Percentiles rank a stretch among this genome's conserved stretches.
phyloP scores from a whole-genome alignment of 2,797 vertebrate genomes.

The Sebastes trivittatus region DNA sequence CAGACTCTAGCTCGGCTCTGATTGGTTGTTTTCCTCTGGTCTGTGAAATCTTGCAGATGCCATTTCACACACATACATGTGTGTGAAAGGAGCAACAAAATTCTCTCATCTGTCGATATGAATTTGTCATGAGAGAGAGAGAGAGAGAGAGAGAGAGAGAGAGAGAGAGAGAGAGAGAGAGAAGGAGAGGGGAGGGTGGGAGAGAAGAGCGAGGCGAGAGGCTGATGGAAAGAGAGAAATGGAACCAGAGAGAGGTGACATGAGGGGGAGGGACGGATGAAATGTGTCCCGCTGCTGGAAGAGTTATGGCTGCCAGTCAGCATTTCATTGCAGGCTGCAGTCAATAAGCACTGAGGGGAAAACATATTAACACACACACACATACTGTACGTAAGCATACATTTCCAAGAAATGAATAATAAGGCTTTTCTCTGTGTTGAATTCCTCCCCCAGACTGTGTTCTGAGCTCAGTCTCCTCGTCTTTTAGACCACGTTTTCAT shows the following conservation, averaged over 20 bases:
- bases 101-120: background rate
- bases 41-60: no score
- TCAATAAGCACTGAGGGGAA: conserved; percentile 33
- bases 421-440: background rate
- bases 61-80: background rate
- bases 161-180: background rate
- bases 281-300: conserved; percentile 45
- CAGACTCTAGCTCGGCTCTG: no score
- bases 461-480: background rate
- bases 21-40: no score
- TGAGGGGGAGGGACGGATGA: conserved; percentile 35
- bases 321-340: conserved; percentile 52
- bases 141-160: background rate
- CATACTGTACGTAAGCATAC: conserved; percentile 8
- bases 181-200: background rate
- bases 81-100: background rate
- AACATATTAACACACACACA: background rate
- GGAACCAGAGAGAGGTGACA: conserved; percentile 11
- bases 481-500: background rate
- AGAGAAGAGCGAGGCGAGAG: background rate
- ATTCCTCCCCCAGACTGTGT: background rate
- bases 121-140: conserved; percentile 9
- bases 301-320: conserved; percentile 69
- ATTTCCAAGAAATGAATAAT: background rate
- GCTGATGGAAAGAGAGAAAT: conserved; percentile 16